Conservation (phyloP, 1,140 invertebrate species). For the Cotesia chilonis region DNA sequence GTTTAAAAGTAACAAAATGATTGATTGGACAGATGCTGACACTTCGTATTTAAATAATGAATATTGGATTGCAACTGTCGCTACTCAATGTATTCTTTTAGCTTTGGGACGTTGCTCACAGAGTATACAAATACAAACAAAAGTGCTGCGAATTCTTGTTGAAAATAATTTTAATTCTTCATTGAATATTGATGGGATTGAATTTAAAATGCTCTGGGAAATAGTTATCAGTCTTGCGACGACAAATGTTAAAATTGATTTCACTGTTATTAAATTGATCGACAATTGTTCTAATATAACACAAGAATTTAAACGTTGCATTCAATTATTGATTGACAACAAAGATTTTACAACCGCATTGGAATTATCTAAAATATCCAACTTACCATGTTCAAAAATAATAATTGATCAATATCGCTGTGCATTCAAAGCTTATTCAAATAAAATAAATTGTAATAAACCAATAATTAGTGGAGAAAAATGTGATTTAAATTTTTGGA, state of each 20-base stretch:
- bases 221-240: constrained; percentile 64
- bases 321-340: constrained; percentile 63
- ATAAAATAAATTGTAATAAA: not conserved
- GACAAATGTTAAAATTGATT: constrained; percentile 54
- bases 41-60: constrained; percentile 53
- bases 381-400: constrained; percentile 55
- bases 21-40: constrained; percentile 54
- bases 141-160: constrained; percentile 66
- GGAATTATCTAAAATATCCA: constrained; percentile 66
- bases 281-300: constrained; percentile 49
- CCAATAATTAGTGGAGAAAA: constrained; percentile 52
- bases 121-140: constrained; percentile 68
- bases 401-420: constrained; percentile 54
- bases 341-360: constrained; percentile 68
- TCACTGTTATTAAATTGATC: constrained; percentile 50
- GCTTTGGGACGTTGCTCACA: constrained; percentile 66
- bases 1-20: constrained; percentile 52
- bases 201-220: constrained; percentile 65
- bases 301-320: constrained; percentile 62
- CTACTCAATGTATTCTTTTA: constrained; percentile 66
- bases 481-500: constrained; percentile 66
- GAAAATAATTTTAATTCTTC: constrained; percentile 65
- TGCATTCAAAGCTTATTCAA: constrained; percentile 44
- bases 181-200: constrained; percentile 64
- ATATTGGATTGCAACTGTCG: constrained; percentile 68